A percentile compares a stretch with the other conserved stretches of the same genome.
Evolutionary conservation across 2,113 vertebrate genomes (phyloP).

Genomic region (Nymphicus hollandicus): DNA sequence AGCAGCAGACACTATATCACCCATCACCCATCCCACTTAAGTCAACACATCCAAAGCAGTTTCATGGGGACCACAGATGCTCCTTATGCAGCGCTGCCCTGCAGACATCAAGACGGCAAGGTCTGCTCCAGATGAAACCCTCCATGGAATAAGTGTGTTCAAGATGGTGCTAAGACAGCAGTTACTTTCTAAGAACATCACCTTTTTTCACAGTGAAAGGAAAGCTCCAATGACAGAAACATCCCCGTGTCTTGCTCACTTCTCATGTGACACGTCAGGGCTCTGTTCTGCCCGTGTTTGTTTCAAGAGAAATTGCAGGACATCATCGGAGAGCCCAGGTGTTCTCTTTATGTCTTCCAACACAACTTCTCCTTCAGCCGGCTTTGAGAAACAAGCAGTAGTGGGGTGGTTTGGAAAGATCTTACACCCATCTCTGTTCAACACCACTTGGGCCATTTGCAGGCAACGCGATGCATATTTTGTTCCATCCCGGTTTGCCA

Average conservation of each 20-base stretch:
- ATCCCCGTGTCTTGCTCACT: neutral
- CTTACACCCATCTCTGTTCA: constrained; percentile 69
- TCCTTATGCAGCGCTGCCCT: neutral
- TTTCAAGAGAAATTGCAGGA: constrained; percentile 67
- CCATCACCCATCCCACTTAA: neutral
- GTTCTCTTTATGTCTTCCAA: constrained; percentile 19
- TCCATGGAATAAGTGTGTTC: neutral
- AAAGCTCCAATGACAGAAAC: neutral
- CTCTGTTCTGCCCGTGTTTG: neutral
- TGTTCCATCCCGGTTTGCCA: constrained; percentile 22
- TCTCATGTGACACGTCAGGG: neutral
- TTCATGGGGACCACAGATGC: neutral
- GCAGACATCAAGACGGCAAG: neutral
- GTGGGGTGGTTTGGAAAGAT: constrained; percentile 53
- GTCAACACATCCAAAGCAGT: neutral
- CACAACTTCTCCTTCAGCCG: neutral
- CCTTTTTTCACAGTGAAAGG: neutral
- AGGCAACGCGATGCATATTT: constrained; percentile 60
- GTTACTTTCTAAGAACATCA: neutral
- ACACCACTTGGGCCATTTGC: constrained; percentile 72
- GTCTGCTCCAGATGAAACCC: neutral
- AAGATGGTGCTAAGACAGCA: neutral
- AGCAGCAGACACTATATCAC: neutral
- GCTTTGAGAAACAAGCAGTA: constrained; percentile 58
- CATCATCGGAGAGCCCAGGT: constrained; percentile 76